These are phyloP conservation scores for Platygyra sinensis DNA, from an alignment of 64 coral and sea anemone genomes.

Conservation along the genomic window DNA sequence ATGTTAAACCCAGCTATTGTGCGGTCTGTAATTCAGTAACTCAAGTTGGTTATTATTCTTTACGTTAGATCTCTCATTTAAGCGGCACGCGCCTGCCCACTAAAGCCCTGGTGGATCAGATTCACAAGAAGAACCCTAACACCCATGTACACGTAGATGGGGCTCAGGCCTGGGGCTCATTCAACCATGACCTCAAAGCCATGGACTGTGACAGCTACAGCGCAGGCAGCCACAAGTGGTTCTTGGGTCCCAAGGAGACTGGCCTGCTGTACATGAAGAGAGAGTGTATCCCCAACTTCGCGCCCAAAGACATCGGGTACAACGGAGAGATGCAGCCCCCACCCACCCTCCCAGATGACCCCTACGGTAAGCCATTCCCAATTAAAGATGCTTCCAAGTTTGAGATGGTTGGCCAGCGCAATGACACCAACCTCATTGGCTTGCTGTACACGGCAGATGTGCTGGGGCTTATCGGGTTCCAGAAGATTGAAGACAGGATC, in stretches of 20 bases:
- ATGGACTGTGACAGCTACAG: constrained; percentile 38
- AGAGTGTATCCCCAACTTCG: constrained; percentile 27
- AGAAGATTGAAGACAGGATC: constrained; percentile 20
- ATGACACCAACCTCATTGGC: constrained; percentile 21
- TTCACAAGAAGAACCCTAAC: background rate
- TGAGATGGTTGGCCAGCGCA: constrained; percentile 31
- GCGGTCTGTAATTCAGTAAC: background rate
- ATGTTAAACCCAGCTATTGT: background rate
- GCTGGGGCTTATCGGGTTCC: constrained; percentile 32
- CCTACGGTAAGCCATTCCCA: background rate
- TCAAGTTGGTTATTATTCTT: background rate
- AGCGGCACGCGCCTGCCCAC: constrained; percentile 19
- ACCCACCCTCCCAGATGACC: background rate
- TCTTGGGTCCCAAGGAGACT: constrained; percentile 47
- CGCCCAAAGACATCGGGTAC: constrained; percentile 53
- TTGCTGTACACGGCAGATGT: constrained; percentile 45
- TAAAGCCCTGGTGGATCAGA: background rate
- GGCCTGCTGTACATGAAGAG: constrained; percentile 50
- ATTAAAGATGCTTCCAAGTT: constrained; percentile 14
- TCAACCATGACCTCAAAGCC: constrained; percentile 22
- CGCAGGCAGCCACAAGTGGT: constrained; percentile 46
- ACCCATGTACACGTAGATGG: constrained; percentile 28
- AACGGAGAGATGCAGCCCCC: constrained; percentile 31
- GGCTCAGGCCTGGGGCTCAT: constrained; percentile 33
- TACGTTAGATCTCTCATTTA: constrained; percentile 32